Base-by-base conservation (phyloP, 2,797 vertebrate genomes). In the Semotilus atromaculatus region DNA sequence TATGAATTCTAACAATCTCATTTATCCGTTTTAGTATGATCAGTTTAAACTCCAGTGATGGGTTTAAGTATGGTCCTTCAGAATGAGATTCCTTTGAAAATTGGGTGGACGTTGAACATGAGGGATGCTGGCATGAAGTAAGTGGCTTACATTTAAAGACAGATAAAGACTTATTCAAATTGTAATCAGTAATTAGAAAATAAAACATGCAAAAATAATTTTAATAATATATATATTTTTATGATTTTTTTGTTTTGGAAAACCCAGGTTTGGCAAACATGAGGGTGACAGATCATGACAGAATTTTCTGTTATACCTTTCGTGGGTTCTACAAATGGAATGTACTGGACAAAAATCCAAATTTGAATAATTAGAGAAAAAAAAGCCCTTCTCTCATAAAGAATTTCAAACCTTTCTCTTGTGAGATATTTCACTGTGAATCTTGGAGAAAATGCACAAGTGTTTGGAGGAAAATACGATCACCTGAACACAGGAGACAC, bases 391-490 rank as follows among this genome's bases (percentile, higher is more conserved):
- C 91, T 92, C 90, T 88, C 87, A 34, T 34, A 81, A 53, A 85
- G 86, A 72, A 88, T 92, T 92, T 91, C 53, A 90, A 91, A 89
- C 87, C 74, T 58, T 64, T 85, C 48, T 81, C 48, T 71, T 60
- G 40, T 58, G 38, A 89, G 89, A 90, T 62, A 81, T 92, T 88
- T 86, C 85, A 91, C 86, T 90, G 91, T 88, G 93, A 94, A 90
- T 92, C 92, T 90, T 55, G 90, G 89, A 80, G 91, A 95, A 93
- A 95, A 96, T 95, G 94, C 94, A 93, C 92, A 93, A 92, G 93
- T 95, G 94, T 96, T 96, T 96, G 92, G 94, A 93, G 92, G 94
- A 95, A 95, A 95, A 95, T 94, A 94, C 94, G 93, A 95, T 94
- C 95, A 94, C 93, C 95, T 94, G 95, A 94, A 92, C 87, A 89